These are phyloP conservation scores for Podiceps cristatus DNA, from an alignment of 2,113 vertebrate species.

Conservation along the genomic window DNA sequence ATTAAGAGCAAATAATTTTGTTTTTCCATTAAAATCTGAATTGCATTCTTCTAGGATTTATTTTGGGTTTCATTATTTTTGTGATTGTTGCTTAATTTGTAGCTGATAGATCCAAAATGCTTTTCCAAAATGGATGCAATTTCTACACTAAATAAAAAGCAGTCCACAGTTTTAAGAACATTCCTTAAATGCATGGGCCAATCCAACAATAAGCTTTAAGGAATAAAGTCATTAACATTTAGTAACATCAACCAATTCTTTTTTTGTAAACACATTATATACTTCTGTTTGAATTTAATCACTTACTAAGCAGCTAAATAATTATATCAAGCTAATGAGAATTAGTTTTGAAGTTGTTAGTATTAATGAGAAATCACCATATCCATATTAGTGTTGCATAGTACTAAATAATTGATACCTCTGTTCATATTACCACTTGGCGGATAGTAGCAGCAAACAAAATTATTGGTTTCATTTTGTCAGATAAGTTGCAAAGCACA, in stretches of 20 bases:
- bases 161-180: background rate
- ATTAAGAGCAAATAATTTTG: slow-evolving; percentile 20
- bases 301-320: slow-evolving; percentile 75
- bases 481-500: slow-evolving; percentile 36
- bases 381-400: slow-evolving; percentile 60
- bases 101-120: background rate
- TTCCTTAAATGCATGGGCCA: slow-evolving; percentile 5
- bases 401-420: slow-evolving; percentile 71
- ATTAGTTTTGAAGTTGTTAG: slow-evolving; percentile 71
- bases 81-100: slow-evolving; percentile 27
- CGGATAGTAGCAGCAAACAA: slow-evolving; percentile 39
- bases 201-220: slow-evolving; percentile 52
- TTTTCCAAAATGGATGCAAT: slow-evolving; percentile 19
- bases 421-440: slow-evolving; percentile 48
- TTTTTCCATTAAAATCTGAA: slow-evolving; percentile 36
- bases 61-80: slow-evolving; percentile 18
- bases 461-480: slow-evolving; percentile 71
- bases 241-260: slow-evolving; percentile 43
- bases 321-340: slow-evolving; percentile 75
- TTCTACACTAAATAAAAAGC: background rate
- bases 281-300: slow-evolving; percentile 70
- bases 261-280: slow-evolving; percentile 64
- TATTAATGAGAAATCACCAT: slow-evolving; percentile 75
- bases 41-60: background rate
- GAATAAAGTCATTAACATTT: slow-evolving; percentile 68